phyloP scores from a whole-genome alignment of 1,140 invertebrate genomes.

The Eriosoma lanigerum region DNA sequence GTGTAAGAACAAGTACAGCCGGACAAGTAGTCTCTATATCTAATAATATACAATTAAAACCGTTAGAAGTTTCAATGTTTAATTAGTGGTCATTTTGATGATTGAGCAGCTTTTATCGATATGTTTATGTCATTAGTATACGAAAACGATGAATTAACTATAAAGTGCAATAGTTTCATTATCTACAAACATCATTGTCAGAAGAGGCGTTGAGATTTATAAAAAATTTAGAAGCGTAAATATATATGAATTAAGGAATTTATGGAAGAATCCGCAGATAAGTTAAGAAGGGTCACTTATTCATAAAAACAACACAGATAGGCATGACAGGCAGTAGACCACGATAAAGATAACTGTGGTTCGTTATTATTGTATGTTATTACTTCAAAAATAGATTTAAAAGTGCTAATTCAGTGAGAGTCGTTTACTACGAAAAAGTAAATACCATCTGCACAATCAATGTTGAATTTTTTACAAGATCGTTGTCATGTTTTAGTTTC shows the following conservation, averaged over 20 bases:
- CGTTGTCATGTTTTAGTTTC: too few species aligned
- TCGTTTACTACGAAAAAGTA: neutral
- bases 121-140: neutral
- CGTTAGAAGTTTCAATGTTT: neutral
- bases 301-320: neutral
- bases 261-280: neutral
- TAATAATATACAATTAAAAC: conserved; percentile 18
- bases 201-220: neutral
- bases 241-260: neutral
- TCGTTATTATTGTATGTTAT: neutral
- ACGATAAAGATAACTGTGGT: neutral
- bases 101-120: neutral
- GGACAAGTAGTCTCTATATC: neutral
- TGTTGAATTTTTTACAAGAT: too few species aligned
- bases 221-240: neutral
- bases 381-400: neutral
- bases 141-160: neutral
- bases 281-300: neutral
- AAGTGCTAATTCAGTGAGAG: neutral
- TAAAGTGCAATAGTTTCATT: conserved; percentile 35
- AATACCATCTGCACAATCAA: neutral
- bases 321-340: neutral
- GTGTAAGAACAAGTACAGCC: neutral
- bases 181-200: neutral
- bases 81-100: neutral